phyloP scores from a whole-genome alignment of 2,797 vertebrate species.

The Gymnopithys bicolor region DNA sequence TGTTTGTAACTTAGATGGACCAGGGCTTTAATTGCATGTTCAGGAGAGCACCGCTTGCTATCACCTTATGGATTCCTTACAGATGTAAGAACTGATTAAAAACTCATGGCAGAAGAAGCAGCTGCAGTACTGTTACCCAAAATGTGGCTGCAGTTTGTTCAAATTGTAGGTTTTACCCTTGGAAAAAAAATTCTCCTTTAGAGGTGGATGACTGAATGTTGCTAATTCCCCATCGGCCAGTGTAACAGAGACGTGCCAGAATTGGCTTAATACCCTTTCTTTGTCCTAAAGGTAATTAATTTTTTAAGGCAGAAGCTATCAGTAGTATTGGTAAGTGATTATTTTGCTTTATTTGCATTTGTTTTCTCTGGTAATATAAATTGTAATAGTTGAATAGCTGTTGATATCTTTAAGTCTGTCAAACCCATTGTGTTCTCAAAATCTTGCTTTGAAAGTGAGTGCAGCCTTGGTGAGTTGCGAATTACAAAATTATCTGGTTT shows the following conservation, averaged over 20 bases:
- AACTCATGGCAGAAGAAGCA: neutral
- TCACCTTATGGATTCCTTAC: neutral
- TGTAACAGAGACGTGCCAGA: neutral
- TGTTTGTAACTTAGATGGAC: neutral
- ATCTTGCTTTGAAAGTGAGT: neutral
- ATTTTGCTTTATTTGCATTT: neutral
- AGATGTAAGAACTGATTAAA: neutral
- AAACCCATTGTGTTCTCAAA: neutral
- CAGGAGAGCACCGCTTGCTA: neutral
- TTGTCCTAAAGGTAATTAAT: neutral
- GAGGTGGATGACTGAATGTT: neutral
- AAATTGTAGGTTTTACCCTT: neutral
- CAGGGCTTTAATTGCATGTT: neutral
- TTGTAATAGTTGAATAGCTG: neutral
- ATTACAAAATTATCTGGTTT: neutral
- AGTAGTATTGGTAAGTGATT: conserved; percentile 32
- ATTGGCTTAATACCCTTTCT: neutral
- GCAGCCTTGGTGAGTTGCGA: neutral
- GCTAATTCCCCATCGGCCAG: neutral
- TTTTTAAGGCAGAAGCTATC: neutral
- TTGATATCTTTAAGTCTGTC: neutral
- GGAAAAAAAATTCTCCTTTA: neutral
- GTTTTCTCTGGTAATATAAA: neutral
- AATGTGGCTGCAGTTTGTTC: neutral
- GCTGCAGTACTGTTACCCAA: neutral